Conservation (phyloP, 2,888 invertebrate species). For the Sarcophaga rosellei region DNA sequence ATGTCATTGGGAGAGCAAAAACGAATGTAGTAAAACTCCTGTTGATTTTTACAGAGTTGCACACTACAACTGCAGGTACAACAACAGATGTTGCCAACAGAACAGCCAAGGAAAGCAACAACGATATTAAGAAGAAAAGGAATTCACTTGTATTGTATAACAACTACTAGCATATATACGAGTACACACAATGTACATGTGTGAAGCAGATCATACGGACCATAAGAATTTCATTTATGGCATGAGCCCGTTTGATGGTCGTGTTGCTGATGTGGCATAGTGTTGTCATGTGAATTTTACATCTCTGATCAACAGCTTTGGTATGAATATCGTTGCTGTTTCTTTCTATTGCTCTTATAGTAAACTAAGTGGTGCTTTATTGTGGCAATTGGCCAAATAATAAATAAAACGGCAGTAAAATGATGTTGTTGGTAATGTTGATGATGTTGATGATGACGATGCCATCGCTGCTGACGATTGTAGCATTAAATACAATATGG, state of each 20-base stretch:
- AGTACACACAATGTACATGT: background rate
- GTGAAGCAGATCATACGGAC: background rate
- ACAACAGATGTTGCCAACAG: slow-evolving; percentile 2
- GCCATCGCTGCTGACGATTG: slow-evolving; percentile 4
- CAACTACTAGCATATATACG: background rate
- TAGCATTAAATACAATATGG: background rate
- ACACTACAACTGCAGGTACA: slow-evolving; percentile 3
- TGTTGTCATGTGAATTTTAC: slow-evolving; percentile 15
- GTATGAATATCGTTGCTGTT: background rate
- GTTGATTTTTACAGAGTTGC: background rate
- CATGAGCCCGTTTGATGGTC: background rate
- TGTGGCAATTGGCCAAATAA: slow-evolving; percentile 61
- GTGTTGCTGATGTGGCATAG: slow-evolving; percentile 13
- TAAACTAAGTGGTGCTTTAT: slow-evolving; percentile 37
- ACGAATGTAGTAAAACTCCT: background rate
- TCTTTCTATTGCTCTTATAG: no score
- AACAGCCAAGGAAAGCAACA: slow-evolving; percentile 12
- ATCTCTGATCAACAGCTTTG: background rate
- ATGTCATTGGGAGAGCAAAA: background rate
- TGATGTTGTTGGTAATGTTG: slow-evolving; percentile 11
- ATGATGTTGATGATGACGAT: slow-evolving; percentile 1
- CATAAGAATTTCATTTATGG: background rate
- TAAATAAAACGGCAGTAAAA: slow-evolving; percentile 38
- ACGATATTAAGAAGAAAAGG: slow-evolving; percentile 22
- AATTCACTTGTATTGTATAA: slow-evolving; percentile 10